Evolutionary conservation across 2,797 vertebrate species (phyloP), one percentile per base, ranked within the genome.

Genomic region (Prionace glauca): DNA sequence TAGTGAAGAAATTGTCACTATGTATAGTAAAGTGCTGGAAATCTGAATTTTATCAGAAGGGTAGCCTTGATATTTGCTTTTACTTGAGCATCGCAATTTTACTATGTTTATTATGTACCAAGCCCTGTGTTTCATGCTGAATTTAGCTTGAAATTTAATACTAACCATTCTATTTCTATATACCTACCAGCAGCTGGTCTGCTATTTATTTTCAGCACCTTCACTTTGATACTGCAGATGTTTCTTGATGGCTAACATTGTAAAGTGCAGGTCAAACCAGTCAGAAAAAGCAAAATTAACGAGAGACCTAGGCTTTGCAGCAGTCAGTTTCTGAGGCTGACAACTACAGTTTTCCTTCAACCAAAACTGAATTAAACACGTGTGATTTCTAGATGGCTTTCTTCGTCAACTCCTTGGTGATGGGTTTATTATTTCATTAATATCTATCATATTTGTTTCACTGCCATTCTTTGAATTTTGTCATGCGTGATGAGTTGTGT

Each of bases 241-340:
- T 94, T 94, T 94, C 71, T 67, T 94, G 92, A 26, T 94, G 92
- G 36, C 32, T 95, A 95, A 72, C 41, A 72, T 72, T 94, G 36
- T 72, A 94, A 94, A 41, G 67, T 94, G 67, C 45, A 94, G 29
- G 50, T 94, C 16, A 1, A 32, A 94, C 26, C 26, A 90, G 69
- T 77, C 32, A 18, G 71, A n/a, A 56, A 95, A 29, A 94, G 9
- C 62, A 72, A 95, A 74, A 56, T 4, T 56, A 77, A 50, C 16
- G 71, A 95, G 26, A 95, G 26, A 95, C 5, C 45, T 60, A 74
- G 71, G 69, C 41, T 94, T 94, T 74, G 41, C 24, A 74, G 74
- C 69, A 74, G 9, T 9, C 60, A 65, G 88, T 77, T 95, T 72
- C 41, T 74, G 93, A 77, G 41, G 45, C 50, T 74, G 71, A 56